phyloP scores from a whole-genome alignment of 2,888 invertebrate genomes.

The Ditula angustiorana region DNA sequence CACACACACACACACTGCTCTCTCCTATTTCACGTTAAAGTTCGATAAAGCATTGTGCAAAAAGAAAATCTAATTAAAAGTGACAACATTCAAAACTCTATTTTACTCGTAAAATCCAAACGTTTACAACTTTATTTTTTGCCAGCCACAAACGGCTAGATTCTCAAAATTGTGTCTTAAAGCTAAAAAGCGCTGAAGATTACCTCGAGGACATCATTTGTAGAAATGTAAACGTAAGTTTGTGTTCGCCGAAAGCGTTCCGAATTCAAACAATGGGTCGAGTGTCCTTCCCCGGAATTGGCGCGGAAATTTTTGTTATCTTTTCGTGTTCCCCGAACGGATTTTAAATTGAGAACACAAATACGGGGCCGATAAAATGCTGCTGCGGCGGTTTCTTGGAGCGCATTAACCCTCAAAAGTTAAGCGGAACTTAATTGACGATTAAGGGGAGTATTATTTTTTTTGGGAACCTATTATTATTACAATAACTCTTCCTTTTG shows the following conservation, averaged over 20 bases:
- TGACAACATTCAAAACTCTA: background rate
- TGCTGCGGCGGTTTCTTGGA: too few species aligned
- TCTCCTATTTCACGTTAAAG: too few species aligned
- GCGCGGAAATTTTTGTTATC: constrained; percentile 85
- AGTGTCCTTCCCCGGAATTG: constrained; percentile 81
- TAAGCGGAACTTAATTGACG: too few species aligned
- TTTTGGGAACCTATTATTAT: too few species aligned
- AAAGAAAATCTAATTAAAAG: background rate
- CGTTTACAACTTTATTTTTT: constrained; percentile 23
- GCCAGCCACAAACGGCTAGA: background rate
- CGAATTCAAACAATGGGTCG: constrained; percentile 81
- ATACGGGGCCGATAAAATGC: constrained; percentile 69
- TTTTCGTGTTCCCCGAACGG: constrained; percentile 84
- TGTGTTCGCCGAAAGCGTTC: constrained; percentile 77
- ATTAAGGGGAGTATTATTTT: too few species aligned
- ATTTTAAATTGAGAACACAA: constrained; percentile 84
- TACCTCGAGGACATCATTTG: constrained; percentile 16
- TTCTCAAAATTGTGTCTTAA: constrained; percentile 4
- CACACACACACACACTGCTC: too few species aligned
- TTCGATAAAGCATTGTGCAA: too few species aligned
- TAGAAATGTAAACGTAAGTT: constrained; percentile 37
- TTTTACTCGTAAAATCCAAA: constrained; percentile 18
- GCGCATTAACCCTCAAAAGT: too few species aligned
- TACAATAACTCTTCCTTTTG: too few species aligned
- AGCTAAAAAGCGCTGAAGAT: background rate